Evolutionary conservation across 1,140 invertebrate species (phyloP).

Genomic region (Microplitis demolitor): DNA sequence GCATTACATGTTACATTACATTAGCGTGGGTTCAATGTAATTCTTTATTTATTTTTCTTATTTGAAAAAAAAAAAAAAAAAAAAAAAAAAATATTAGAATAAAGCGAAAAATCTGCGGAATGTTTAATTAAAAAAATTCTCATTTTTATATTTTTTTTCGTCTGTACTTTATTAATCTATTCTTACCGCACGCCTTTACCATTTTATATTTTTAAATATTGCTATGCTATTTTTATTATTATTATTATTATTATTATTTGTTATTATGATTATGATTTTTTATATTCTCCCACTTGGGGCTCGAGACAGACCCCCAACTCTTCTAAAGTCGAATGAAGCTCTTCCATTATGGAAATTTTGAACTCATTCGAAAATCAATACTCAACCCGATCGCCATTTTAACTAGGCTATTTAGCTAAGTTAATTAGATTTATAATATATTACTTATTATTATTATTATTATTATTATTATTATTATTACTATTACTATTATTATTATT

Average conservation of each 20-base stretch:
- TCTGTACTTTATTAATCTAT: slow-evolving; percentile 1
- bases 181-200: background rate
- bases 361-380: slow-evolving; percentile 61
- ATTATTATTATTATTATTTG: no score
- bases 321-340: slow-evolving; percentile 12
- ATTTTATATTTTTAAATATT: background rate
- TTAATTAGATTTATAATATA: background rate
- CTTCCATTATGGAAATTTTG: slow-evolving; percentile 59
- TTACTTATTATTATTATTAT: no score
- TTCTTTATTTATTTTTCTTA: background rate
- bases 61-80: no score
- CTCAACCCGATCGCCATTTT: slow-evolving; percentile 38
- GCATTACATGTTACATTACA: background rate
- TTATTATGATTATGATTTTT: background rate
- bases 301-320: background rate
- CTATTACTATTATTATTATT: no score
- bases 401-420: background rate
- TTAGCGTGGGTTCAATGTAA: background rate
- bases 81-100: no score
- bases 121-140: background rate
- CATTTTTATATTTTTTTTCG: background rate
- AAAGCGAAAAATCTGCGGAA: background rate
- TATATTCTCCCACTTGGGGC: background rate
- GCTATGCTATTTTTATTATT: background rate
- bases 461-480: no score